These are phyloP conservation scores for Piscicola geometra DNA, from an alignment of 2,888 invertebrate genomes.

Conservation along the genomic window DNA sequence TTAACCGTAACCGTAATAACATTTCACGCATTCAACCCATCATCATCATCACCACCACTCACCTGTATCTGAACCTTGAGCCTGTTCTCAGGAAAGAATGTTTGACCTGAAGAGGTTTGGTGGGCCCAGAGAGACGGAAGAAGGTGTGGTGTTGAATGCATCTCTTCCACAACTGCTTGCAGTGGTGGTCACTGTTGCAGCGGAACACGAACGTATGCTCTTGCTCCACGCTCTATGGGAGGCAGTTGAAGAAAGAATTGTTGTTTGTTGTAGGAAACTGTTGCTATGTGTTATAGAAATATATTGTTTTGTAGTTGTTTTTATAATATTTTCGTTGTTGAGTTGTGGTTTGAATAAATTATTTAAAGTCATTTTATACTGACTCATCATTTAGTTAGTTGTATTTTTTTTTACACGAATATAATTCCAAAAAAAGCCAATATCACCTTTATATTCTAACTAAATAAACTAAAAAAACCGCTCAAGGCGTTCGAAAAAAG, in stretches of 20 bases:
- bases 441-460: slow-evolving; percentile 6
- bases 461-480: neutral
- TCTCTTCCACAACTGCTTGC: slow-evolving; percentile 99
- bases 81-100: slow-evolving; percentile 96
- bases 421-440: neutral
- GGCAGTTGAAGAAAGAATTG: too few species aligned
- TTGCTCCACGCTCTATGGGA: slow-evolving; percentile 72
- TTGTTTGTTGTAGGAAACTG: too few species aligned
- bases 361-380: slow-evolving; percentile 59
- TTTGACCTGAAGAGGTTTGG: slow-evolving; percentile 59
- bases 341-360: too few species aligned
- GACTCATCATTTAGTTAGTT: neutral
- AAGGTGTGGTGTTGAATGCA: slow-evolving; percentile 99
- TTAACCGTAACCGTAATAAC: neutral
- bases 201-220: slow-evolving; percentile 97
- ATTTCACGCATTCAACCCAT: neutral
- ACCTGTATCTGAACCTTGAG: slow-evolving; percentile 85
- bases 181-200: slow-evolving; percentile 90
- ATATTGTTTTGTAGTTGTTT: too few species aligned
- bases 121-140: slow-evolving; percentile 70
- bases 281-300: too few species aligned
- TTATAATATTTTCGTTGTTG: too few species aligned
- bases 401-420: slow-evolving; percentile 3
- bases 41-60: neutral
- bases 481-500: neutral